Conservation (phyloP, 2,113 vertebrate genomes). For the Etia nguti region DNA sequence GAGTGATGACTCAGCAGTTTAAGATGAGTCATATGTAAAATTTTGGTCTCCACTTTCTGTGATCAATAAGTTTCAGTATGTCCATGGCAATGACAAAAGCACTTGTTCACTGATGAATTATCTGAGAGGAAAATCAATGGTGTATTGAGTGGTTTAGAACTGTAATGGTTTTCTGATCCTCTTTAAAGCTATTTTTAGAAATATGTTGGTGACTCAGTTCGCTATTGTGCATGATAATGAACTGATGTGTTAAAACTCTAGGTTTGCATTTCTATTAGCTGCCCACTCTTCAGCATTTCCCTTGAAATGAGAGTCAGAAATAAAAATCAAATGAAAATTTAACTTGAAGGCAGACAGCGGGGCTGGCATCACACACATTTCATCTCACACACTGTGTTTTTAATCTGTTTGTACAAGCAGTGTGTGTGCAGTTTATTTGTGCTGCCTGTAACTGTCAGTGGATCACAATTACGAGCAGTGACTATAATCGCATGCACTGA, state of each 20-base stretch:
- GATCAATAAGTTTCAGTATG: neutral
- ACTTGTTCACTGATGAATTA: neutral
- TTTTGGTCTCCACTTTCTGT: neutral
- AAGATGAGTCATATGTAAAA: neutral
- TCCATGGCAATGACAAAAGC: neutral
- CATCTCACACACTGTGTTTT: neutral
- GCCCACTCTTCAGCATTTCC: neutral
- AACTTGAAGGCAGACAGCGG: neutral
- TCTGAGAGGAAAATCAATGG: neutral
- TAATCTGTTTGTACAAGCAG: slow-evolving; percentile 10
- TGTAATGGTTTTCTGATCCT: neutral
- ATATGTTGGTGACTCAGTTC: slow-evolving; percentile 9
- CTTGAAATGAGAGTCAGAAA: neutral
- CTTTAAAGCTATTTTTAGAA: neutral
- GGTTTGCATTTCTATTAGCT: neutral
- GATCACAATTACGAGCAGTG: slow-evolving; percentile 55
- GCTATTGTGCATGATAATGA: neutral
- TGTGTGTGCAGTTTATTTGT: slow-evolving; percentile 29
- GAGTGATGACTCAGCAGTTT: neutral
- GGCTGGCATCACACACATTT: neutral
- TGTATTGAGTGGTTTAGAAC: neutral
- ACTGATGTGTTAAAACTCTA: neutral
- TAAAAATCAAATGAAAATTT: neutral
- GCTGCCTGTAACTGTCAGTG: slow-evolving; percentile 37
- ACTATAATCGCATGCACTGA: slow-evolving; percentile 36